Percentiles rank a stretch among this genome's conserved stretches.
Evolutionary conservation across 2,113 vertebrate genomes (phyloP).

Genomic region (Caranx ignobilis): DNA sequence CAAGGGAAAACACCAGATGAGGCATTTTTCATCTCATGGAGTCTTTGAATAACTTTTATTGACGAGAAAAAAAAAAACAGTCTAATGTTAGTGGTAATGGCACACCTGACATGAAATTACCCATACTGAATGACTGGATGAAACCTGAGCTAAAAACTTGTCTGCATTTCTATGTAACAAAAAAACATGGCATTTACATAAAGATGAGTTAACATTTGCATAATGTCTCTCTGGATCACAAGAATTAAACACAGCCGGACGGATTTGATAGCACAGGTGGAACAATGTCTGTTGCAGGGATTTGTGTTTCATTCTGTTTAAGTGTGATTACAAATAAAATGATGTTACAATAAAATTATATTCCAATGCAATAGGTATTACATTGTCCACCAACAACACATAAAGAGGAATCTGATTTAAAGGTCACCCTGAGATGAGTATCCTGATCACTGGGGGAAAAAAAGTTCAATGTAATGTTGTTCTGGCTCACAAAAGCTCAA

Average conservation of each 20-base stretch:
- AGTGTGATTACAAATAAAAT: constrained; percentile 61
- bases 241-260: constrained; percentile 53
- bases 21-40: constrained; percentile 31
- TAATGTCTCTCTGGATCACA: constrained; percentile 56
- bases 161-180: constrained; percentile 27
- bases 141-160: constrained; percentile 32
- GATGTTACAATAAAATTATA: constrained; percentile 38
- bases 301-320: constrained; percentile 44
- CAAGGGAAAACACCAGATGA: constrained; percentile 12
- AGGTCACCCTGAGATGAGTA: constrained; percentile 15
- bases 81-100: constrained; percentile 32
- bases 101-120: constrained; percentile 32
- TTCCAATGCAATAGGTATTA: constrained; percentile 26
- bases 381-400: constrained; percentile 31
- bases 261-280: constrained; percentile 62
- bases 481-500: constrained; percentile 41
- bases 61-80: background rate
- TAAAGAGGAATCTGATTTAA: constrained; percentile 39
- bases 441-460: constrained; percentile 5
- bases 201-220: constrained; percentile 69
- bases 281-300: constrained; percentile 38
- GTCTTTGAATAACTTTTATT: constrained; percentile 46
- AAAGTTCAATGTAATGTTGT: constrained; percentile 8
- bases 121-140: constrained; percentile 12
- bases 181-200: constrained; percentile 63